Evolutionary conservation across 2,888 invertebrate species (phyloP).

Genomic region (Adela reaumurella): DNA sequence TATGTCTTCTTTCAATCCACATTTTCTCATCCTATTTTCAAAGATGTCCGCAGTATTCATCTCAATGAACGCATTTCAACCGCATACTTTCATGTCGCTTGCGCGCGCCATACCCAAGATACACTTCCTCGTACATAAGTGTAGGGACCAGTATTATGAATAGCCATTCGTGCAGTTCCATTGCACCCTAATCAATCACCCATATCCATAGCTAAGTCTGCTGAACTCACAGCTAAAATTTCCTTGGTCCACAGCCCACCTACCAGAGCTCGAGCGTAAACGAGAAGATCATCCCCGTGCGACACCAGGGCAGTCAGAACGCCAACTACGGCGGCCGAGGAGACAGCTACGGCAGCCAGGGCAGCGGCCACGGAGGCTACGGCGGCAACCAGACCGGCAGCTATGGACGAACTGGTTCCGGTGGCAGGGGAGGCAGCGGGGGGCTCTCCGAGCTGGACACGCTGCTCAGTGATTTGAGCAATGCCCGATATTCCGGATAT

Average conservation of each 20-base stretch:
- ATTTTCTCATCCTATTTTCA: too few relatives aligned
- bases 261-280: slow-evolving; percentile 56
- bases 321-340: slow-evolving; percentile 22
- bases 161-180: too few relatives aligned
- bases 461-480: slow-evolving; percentile 86
- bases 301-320: slow-evolving; percentile 23
- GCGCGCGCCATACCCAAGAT: too few relatives aligned
- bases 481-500: slow-evolving; percentile 56
- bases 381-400: slow-evolving; percentile 10
- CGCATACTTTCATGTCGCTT: too few relatives aligned
- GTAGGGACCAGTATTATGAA: too few relatives aligned
- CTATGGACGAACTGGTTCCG: slow-evolving; percentile 18
- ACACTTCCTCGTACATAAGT: too few relatives aligned
- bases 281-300: slow-evolving; percentile 49
- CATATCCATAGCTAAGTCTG: too few relatives aligned
- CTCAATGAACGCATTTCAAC: too few relatives aligned
- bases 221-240: too few relatives aligned
- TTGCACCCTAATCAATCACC: too few relatives aligned
- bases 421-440: slow-evolving; percentile 45
- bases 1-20: too few relatives aligned
- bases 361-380: slow-evolving; percentile 9
- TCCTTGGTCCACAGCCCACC: slow-evolving; percentile 53
- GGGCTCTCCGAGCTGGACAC: slow-evolving; percentile 90
- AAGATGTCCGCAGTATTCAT: too few relatives aligned
- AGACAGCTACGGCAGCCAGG: slow-evolving; percentile 19